phyloP scores from a whole-genome alignment of 2,888 invertebrate species.

The Nymphalis c-album region DNA sequence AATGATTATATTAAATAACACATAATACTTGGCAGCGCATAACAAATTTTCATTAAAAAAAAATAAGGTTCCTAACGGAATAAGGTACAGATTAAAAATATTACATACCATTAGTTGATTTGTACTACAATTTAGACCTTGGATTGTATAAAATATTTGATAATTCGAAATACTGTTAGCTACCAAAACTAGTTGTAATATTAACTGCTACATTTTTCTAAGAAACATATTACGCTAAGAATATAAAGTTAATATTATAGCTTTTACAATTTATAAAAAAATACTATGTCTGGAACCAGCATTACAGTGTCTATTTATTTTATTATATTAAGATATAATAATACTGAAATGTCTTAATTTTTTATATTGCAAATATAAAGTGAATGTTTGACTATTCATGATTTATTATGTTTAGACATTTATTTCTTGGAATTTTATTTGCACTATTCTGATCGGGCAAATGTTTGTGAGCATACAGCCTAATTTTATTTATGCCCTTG shows the following conservation, averaged over 20 bases:
- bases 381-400: constrained; percentile 5
- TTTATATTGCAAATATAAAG: constrained; percentile 30
- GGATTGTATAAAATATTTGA: background rate
- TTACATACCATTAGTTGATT: constrained; percentile 37
- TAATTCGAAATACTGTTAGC: background rate
- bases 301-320: constrained; percentile 40
- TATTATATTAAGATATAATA: constrained; percentile 41
- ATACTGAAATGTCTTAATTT: constrained; percentile 60
- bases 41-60: background rate
- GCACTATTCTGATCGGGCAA: no score
- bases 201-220: background rate
- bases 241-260: constrained; percentile 3
- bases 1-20: background rate
- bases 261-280: constrained; percentile 43
- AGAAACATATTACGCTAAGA: constrained; percentile 13
- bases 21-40: background rate
- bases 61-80: background rate
- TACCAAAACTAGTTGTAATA: background rate
- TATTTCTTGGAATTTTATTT: no score
- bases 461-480: no score
- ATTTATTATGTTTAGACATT: no score
- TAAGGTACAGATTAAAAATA: background rate
- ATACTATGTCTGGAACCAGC: constrained; percentile 62
- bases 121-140: constrained; percentile 60
- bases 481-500: no score